These are phyloP conservation scores for Lithophane leautieri DNA, from an alignment of 2,888 invertebrate genomes.

Conservation along the genomic window DNA sequence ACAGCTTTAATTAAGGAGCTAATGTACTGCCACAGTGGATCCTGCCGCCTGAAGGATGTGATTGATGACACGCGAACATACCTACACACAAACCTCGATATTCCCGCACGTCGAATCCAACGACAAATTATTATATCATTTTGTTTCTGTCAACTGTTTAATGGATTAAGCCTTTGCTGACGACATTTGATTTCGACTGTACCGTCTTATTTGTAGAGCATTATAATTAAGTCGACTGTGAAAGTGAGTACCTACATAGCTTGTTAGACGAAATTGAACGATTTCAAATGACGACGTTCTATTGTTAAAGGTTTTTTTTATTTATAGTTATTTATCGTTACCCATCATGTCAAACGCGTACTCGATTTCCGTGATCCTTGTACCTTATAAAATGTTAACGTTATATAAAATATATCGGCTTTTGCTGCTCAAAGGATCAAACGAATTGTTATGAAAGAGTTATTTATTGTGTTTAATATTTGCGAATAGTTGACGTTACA, in stretches of 20 bases:
- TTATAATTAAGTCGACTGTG: slow-evolving; percentile 47
- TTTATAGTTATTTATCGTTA: slow-evolving; percentile 41
- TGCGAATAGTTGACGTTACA: slow-evolving; percentile 32
- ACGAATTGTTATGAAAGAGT: slow-evolving; percentile 44
- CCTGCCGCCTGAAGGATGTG: slow-evolving; percentile 79
- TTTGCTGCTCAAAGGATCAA: slow-evolving; percentile 52
- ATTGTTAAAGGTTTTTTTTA: slow-evolving; percentile 39
- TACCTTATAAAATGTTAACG: slow-evolving; percentile 45
- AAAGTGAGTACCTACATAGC: slow-evolving; percentile 20
- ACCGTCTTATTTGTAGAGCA: slow-evolving; percentile 40
- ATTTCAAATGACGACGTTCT: slow-evolving; percentile 42
- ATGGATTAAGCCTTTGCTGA: slow-evolving; percentile 72
- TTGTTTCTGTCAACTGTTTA: slow-evolving; percentile 77
- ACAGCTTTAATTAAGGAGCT: slow-evolving; percentile 88
- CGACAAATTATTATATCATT: slow-evolving; percentile 80
- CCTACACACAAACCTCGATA: slow-evolving; percentile 57
- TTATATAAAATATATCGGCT: slow-evolving; percentile 37
- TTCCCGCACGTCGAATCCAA: slow-evolving; percentile 66
- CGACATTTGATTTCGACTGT: slow-evolving; percentile 64
- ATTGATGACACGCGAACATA: slow-evolving; percentile 81
- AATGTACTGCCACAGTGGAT: slow-evolving; percentile 82
- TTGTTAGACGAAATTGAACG: slow-evolving; percentile 46
- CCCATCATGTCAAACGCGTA: slow-evolving; percentile 48
- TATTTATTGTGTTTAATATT: slow-evolving; percentile 44
- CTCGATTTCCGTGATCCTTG: slow-evolving; percentile 39